Conservation (phyloP, 2,113 vertebrate species). For the Labrus mixtus region DNA sequence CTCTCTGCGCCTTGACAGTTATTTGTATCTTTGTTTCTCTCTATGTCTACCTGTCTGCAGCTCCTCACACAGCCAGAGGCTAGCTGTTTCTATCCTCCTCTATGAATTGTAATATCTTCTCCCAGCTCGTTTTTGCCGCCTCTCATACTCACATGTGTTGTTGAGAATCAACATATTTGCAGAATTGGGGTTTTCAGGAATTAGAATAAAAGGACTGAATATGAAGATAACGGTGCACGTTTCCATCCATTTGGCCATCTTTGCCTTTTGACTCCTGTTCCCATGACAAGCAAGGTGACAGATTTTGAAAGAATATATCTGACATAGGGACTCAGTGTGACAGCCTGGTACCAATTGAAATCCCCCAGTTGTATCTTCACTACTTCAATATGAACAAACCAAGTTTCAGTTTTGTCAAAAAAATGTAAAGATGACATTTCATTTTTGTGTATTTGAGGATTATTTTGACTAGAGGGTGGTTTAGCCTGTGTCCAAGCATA, state of each 20-base stretch:
- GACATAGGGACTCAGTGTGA: background rate
- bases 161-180: slow-evolving; percentile 24
- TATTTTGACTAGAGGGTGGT: slow-evolving; percentile 14
- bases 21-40: slow-evolving; percentile 79
- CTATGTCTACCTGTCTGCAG: slow-evolving; percentile 76
- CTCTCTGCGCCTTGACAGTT: slow-evolving; percentile 74
- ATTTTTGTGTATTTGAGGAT: slow-evolving; percentile 39
- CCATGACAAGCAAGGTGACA: too few species aligned
- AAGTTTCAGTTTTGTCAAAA: slow-evolving; percentile 11
- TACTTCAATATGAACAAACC: background rate
- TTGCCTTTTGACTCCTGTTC: too few species aligned
- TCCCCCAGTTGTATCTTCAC: background rate
- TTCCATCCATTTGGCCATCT: background rate
- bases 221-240: slow-evolving; percentile 15
- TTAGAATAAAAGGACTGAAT: slow-evolving; percentile 28
- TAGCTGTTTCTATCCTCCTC: slow-evolving; percentile 65
- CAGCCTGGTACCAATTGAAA: slow-evolving; percentile 33
- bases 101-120: slow-evolving; percentile 63
- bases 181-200: slow-evolving; percentile 22
- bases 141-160: slow-evolving; percentile 44
- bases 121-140: slow-evolving; percentile 37
- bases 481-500: slow-evolving; percentile 20
- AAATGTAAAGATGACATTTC: slow-evolving; percentile 39
- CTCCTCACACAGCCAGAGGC: slow-evolving; percentile 77
- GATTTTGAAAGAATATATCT: too few species aligned